A percentile compares a stretch with the other conserved stretches of the same genome.
Evolutionary conservation across 2,888 invertebrate genomes (phyloP).

Genomic region (Xanthorhoe spadicearia): DNA sequence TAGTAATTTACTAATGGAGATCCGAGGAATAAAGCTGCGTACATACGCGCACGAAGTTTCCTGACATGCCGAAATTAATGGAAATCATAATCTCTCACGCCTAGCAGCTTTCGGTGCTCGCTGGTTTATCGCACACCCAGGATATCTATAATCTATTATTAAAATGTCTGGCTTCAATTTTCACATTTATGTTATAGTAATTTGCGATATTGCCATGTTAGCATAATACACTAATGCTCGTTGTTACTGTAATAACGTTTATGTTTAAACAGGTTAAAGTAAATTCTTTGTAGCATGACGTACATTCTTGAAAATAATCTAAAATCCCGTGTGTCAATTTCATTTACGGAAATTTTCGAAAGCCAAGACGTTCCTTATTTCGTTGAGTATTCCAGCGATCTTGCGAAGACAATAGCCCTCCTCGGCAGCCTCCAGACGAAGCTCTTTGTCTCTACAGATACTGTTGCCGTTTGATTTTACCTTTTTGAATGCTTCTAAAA

Average conservation of each 20-base stretch:
- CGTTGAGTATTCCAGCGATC: slow-evolving; percentile 43
- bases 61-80: slow-evolving; percentile 20
- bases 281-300: neutral
- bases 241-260: neutral
- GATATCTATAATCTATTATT: neutral
- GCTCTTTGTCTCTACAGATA: slow-evolving; percentile 50
- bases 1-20: slow-evolving; percentile 70
- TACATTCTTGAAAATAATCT: neutral
- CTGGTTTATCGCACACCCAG: neutral
- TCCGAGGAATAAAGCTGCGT: slow-evolving; percentile 45
- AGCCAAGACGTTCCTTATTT: slow-evolving; percentile 48
- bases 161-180: neutral
- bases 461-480: slow-evolving; percentile 49
- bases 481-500: slow-evolving; percentile 42
- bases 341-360: slow-evolving; percentile 21
- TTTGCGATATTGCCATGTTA: neutral
- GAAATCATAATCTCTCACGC: slow-evolving; percentile 6
- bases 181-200: neutral
- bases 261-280: neutral
- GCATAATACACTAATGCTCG: neutral
- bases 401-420: slow-evolving; percentile 36
- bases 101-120: slow-evolving; percentile 1
- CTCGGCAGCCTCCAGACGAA: slow-evolving; percentile 32
- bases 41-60: slow-evolving; percentile 52
- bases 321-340: slow-evolving; percentile 3